Evolutionary conservation across 2,797 vertebrate genomes (phyloP), one percentile per base, ranked within the genome.

Genomic region (Hippocampus kuda): DNA sequence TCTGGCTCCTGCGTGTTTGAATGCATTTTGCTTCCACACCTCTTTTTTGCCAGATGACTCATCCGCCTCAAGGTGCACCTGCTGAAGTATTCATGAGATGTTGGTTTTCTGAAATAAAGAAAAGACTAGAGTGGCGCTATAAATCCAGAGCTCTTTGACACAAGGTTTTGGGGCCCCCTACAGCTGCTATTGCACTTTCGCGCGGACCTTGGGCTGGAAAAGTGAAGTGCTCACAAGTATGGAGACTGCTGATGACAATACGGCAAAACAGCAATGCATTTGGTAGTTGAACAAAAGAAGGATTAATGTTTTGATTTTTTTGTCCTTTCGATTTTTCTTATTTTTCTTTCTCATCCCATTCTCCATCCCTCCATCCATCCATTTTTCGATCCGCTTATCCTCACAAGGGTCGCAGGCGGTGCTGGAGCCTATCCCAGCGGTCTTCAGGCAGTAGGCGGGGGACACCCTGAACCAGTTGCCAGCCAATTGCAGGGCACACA

Each of bases 1-100:
- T 84, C 80, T 84, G 72, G 27, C 13, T 20, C 81, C 73, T 68
- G 68, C 62, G 46, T 77, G 75, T 86, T 82, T 79, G 68, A 74
- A 79, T 75, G 68, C 79, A 80, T 69, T 77, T 82, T 80, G 72
- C 68, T 75, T 84, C 67, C 72, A 65, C 79, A 69, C 72, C 76
- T 79, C 70, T 72, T 78, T 78, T 34, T 78, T 27, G 1, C 65
- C 11, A 51, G 66, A 72, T 78, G 78, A 83, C 54, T 84, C 75
- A 75, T 84, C 75, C 75, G 82, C 81, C 79, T 79, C 76, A 27
- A 73, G 82, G 76, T 81, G 70, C 80, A 70, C 69, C 74, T 68
- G 72, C 82, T 86, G 77, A 87, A 84, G 85, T 84, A 85, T 85
- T 84, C 79, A 87, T 86, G 81, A 81, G 79, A 75, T 80, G 80